phyloP scores from a whole-genome alignment of 2,113 vertebrate species.

The Salvator merianae region DNA sequence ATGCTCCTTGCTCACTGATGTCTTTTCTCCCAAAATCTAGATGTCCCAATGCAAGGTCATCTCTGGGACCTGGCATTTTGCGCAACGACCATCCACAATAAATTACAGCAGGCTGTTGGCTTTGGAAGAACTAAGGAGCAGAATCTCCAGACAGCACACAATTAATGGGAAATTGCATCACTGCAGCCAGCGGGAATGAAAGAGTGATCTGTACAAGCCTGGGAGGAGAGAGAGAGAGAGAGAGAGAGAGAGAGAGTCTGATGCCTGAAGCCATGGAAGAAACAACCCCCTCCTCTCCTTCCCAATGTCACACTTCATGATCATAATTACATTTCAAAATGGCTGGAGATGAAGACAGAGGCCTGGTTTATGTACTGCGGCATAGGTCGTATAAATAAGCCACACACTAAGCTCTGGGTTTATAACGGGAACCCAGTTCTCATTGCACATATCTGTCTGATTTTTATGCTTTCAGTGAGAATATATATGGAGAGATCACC shows the following conservation, averaged over 20 bases:
- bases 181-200: neutral
- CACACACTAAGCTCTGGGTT: neutral
- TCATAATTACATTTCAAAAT: conserved; percentile 11
- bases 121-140: neutral
- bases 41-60: neutral
- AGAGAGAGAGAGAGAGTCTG: neutral
- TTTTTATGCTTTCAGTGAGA: neutral
- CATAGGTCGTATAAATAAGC: neutral
- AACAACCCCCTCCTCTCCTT: neutral
- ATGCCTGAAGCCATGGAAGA: neutral
- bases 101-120: too few species aligned
- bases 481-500: neutral
- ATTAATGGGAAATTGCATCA: neutral
- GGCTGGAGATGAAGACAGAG: conserved; percentile 10
- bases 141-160: neutral
- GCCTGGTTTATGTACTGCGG: conserved; percentile 6
- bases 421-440: neutral
- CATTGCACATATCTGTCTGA: conserved; percentile 19
- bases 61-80: neutral
- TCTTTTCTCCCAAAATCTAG: neutral
- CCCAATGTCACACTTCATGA: conserved; percentile 18
- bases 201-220: neutral
- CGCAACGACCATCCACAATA: too few species aligned
- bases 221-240: neutral
- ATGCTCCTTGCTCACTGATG: too few species aligned